phyloP scores from a whole-genome alignment of 2,888 invertebrate genomes.

The Acutogordius australiensis region DNA sequence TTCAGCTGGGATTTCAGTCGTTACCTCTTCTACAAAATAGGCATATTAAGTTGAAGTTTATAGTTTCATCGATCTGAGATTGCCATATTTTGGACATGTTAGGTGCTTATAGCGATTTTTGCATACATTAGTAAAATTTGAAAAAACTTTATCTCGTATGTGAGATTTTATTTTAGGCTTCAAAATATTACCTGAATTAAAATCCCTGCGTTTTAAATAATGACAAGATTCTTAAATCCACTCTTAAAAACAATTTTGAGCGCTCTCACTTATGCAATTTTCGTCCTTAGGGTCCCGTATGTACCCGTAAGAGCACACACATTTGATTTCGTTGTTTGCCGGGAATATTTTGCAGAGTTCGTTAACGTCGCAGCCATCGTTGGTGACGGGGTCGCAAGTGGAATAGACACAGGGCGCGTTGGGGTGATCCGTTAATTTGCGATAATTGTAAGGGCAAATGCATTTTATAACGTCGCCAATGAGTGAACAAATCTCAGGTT shows the following conservation, averaged over 20 bases:
- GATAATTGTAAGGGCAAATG: neutral
- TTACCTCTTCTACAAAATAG: neutral
- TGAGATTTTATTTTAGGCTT: too few species aligned
- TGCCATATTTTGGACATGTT: too few species aligned
- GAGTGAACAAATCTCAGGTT: conserved; percentile 5
- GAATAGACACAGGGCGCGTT: neutral
- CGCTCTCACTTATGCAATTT: neutral
- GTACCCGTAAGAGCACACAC: neutral
- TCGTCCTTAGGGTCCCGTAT: neutral
- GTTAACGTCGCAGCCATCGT: neutral
- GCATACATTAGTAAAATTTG: too few species aligned
- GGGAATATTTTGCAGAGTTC: conserved; percentile 6
- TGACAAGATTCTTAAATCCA: too few species aligned
- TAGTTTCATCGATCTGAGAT: too few species aligned
- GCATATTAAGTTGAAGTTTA: neutral
- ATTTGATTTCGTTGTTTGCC: neutral
- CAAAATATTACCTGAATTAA: too few species aligned
- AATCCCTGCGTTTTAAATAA: too few species aligned
- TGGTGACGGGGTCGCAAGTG: neutral
- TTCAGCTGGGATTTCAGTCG: neutral
- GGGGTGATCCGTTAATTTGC: neutral
- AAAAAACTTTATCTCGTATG: too few species aligned
- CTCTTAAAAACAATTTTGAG: too few species aligned
- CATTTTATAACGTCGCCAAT: neutral
- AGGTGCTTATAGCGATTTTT: too few species aligned